Evolutionary conservation across 2,113 vertebrate genomes (phyloP).

Genomic region (Pygoscelis adeliae): DNA sequence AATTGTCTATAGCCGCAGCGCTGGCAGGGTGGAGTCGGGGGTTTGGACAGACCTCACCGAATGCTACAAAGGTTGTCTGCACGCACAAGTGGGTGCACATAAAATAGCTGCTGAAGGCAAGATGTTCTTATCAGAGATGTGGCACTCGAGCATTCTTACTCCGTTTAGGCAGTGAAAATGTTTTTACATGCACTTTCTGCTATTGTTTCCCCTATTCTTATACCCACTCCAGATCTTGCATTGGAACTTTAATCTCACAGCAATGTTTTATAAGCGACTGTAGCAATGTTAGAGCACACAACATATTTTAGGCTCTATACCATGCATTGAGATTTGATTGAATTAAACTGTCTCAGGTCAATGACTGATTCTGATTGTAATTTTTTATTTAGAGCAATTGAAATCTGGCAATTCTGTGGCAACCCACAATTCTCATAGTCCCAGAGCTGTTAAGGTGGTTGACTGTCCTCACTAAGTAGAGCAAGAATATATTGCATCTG

Average conservation of each 20-base stretch:
- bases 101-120: background rate
- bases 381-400: background rate
- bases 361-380: background rate
- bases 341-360: background rate
- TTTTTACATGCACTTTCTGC: background rate
- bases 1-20: accelerated
- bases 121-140: background rate
- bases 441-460: background rate
- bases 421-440: background rate
- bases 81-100: too few relatives aligned
- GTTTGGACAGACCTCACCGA: background rate
- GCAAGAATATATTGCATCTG: background rate
- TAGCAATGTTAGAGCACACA: background rate
- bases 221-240: background rate
- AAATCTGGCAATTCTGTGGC: background rate
- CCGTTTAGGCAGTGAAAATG: background rate
- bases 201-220: background rate
- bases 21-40: background rate
- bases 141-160: background rate
- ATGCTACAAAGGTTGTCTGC: background rate
- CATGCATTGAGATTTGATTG: background rate
- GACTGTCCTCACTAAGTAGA: background rate
- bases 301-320: background rate
- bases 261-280: background rate
- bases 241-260: background rate